Percentiles rank a stretch among this genome's conserved stretches.
phyloP scores from a whole-genome alignment of 2,888 invertebrate species.

The Agriopis leucophaearia region DNA sequence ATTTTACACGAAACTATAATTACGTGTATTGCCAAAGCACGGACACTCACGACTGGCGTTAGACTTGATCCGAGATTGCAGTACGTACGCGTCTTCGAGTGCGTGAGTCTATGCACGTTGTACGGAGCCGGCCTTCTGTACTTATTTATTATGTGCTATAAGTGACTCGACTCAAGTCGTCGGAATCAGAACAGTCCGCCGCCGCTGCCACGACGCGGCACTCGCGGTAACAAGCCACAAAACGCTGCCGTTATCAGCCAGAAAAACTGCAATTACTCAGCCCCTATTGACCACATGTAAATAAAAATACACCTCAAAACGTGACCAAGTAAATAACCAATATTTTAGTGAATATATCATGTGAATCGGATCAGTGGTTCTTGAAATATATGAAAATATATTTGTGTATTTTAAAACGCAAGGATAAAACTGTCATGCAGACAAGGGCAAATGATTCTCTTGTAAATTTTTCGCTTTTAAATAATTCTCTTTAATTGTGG shows the following conservation, averaged over 20 bases:
- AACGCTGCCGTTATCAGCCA: not conserved
- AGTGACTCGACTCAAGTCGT: conserved; percentile 1
- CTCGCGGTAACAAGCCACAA: not conserved
- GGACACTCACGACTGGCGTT: too few relatives aligned
- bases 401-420: conserved; percentile 13
- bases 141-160: too few relatives aligned
- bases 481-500: conserved; percentile 12
- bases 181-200: conserved; percentile 2
- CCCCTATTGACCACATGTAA: not conserved
- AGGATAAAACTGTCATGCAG: conserved; percentile 5
- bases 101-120: too few relatives aligned
- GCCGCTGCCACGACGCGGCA: conserved; percentile 1
- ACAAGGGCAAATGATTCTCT: conserved; percentile 8
- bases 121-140: too few relatives aligned
- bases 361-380: not conserved
- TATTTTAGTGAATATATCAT: not conserved
- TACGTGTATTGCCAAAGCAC: too few relatives aligned
- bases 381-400: not conserved
- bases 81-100: too few relatives aligned
- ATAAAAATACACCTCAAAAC: not conserved
- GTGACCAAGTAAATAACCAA: not conserved
- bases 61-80: too few relatives aligned
- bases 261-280: not conserved
- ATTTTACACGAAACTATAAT: too few relatives aligned
- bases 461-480: conserved; percentile 14